Percentiles rank a stretch among this genome's conserved stretches.
Conservation (phyloP, 1,140 invertebrate genomes). For the Drosophila lowei region DNA sequence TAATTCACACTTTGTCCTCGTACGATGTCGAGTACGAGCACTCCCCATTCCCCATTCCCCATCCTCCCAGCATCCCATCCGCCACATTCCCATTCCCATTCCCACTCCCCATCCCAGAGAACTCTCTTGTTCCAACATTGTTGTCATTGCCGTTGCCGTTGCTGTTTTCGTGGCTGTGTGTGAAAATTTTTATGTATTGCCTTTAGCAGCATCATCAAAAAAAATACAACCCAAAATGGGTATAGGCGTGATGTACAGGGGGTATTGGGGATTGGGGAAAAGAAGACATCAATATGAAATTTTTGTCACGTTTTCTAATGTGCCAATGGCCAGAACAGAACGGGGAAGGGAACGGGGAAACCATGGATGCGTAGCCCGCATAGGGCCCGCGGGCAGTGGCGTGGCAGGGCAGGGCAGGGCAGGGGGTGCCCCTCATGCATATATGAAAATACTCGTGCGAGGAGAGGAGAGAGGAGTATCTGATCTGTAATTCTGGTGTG, state of each 20-base stretch:
- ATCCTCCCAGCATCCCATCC: neutral
- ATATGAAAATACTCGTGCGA: neutral
- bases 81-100: neutral
- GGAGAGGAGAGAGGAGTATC: neutral
- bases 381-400: constrained; percentile 57
- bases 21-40: no score
- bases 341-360: neutral
- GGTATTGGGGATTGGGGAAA: constrained; percentile 14
- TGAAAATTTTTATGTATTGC: constrained; percentile 80
- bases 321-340: constrained; percentile 26
- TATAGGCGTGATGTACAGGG: neutral
- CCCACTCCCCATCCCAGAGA: no score
- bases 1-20: constrained; percentile 75
- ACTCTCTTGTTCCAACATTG: no score
- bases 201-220: constrained; percentile 80
- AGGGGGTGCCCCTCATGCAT: neutral
- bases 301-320: constrained; percentile 81
- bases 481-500: constrained; percentile 24
- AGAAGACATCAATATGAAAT: constrained; percentile 80
- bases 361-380: constrained; percentile 28
- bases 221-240: constrained; percentile 26
- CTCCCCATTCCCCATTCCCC: neutral
- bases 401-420: constrained; percentile 1
- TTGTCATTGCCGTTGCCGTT: constrained; percentile 12
- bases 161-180: constrained; percentile 48